Conservation (phyloP, 2,797 vertebrate genomes). For the Fringilla coelebs region DNA sequence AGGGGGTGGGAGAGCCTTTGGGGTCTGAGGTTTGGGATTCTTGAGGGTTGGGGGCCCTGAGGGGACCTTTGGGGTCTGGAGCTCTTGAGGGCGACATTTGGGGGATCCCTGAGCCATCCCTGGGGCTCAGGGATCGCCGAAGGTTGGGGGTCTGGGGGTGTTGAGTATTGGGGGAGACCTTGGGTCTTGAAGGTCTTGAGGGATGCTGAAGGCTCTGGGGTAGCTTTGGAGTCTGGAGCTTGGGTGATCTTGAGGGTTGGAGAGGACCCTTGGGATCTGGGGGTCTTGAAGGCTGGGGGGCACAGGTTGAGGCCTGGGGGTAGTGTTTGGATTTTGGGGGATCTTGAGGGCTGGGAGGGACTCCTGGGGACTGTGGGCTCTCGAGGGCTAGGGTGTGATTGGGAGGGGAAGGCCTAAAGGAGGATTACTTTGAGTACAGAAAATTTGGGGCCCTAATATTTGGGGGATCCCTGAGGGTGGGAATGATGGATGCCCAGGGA, state of each 20-base stretch:
- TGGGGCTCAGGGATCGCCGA: background rate
- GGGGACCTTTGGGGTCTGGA: no score
- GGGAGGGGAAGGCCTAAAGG: background rate
- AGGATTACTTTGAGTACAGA: background rate
- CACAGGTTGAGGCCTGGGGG: background rate
- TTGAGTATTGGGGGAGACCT: background rate
- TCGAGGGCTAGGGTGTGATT: rapidly evolving
- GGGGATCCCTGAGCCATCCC: background rate
- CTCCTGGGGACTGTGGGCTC: rapidly evolving
- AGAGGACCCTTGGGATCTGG: background rate
- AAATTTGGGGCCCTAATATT: rapidly evolving
- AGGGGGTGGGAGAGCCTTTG: background rate
- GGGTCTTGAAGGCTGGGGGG: background rate
- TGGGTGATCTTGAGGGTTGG: background rate
- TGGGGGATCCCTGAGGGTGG: no score
- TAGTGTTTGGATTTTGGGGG: background rate
- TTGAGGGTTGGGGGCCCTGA: background rate
- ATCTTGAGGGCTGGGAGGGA: background rate
- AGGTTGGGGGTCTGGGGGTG: background rate
- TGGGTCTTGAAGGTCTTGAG: background rate
- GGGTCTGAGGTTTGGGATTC: background rate
- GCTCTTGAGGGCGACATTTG: background rate
- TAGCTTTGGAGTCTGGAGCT: background rate
- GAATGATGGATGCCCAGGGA: background rate
- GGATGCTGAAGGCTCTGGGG: background rate